Base-by-base conservation (phyloP, 2,113 vertebrate species). In the Edolisoma coerulescens region DNA sequence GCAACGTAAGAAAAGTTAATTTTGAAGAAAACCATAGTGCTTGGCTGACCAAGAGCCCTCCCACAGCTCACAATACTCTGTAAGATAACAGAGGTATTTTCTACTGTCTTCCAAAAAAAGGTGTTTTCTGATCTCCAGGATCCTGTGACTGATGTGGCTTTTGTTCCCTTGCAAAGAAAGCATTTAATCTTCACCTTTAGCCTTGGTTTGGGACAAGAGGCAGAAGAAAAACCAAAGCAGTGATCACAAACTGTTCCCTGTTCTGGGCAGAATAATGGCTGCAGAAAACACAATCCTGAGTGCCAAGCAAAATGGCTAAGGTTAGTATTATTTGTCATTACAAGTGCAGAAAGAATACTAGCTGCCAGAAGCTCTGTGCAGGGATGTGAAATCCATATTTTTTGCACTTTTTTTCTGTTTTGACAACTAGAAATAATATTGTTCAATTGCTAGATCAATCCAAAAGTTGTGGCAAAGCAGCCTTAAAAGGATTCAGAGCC, bases 271-370 rank as follows among this genome's bases (percentile, higher is more conserved):
- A 84, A 81, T 77, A 78, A 80, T 28, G 64, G 74, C 50, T 35
- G 41, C 50, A 94, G 89, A 78, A 93, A 93, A 93, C 78, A 90
- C 79, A 86, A n/a, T 37, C 50, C 41, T 82, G 67, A 84, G 83
- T 88, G 93, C 95, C 92, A 96, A 96, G 92, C 85, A 90, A 96
- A 96, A 96, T 94, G 92, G 37, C 75, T 75, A 84, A 86, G 64
- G 80, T 90, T 93, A 90, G 56, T 49, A 78, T 83, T 84, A 91
- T 93, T 86, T 97, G 93, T 96, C 93, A 93, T 81, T 93, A 84
- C 79, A 92, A 97, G 93, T 68, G 76, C 44, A 95, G 68, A 92
- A 93, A 86, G 95, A 93, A 84, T 10, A 75, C 39, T 23, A 85
- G 85, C 71, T 93, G 95, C 93, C 95, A 96, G 85, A 73, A 95